phyloP scores from a whole-genome alignment of 2,113 vertebrate species.

The Machaerirhynchus nigripectus region DNA sequence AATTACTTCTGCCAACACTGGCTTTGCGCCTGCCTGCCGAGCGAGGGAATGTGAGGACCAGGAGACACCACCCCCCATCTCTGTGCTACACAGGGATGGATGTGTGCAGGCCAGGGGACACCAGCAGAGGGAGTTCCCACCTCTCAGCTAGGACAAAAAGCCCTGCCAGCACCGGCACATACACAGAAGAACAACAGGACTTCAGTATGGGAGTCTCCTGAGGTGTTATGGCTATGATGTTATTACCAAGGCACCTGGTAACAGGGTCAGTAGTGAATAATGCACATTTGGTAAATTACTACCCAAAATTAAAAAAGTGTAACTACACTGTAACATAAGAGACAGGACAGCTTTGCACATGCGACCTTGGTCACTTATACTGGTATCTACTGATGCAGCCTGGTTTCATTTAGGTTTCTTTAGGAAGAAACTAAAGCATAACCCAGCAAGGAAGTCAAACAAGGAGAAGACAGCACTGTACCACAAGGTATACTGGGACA shows the following conservation, averaged over 20 bases:
- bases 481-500: not conserved
- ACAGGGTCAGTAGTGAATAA: not conserved
- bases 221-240: not conserved
- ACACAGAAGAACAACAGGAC: not conserved
- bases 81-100: not conserved
- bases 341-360: not conserved
- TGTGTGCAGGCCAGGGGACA: not conserved
- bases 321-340: not conserved
- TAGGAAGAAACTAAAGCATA: not conserved
- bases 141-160: not conserved
- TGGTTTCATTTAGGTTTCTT: not conserved
- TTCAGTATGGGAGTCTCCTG: not conserved
- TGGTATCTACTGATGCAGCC: not conserved
- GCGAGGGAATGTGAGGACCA: not conserved
- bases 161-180: not conserved
- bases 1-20: not conserved
- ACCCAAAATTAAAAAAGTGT: not conserved
- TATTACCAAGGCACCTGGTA: not conserved
- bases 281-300: not conserved
- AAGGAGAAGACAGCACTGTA: not conserved
- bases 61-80: not conserved
- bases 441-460: not conserved
- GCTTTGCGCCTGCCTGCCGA: not conserved
- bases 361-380: not conserved
- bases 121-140: conserved; percentile 22